Conservation (phyloP, 2,888 invertebrate species). For the Lagria hirta region DNA sequence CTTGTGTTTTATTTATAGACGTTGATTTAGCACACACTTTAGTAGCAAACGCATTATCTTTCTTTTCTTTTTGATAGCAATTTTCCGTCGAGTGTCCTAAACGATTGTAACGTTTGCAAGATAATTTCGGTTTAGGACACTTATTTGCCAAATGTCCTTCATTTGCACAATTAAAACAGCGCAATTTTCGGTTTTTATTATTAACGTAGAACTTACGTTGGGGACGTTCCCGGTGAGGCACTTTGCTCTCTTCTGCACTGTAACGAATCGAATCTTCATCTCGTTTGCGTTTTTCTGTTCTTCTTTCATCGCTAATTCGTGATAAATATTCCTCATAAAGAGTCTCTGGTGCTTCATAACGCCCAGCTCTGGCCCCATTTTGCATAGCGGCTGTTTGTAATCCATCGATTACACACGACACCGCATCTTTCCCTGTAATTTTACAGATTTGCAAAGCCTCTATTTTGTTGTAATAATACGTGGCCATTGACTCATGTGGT, state of each 20-base stretch:
- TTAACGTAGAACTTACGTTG: too few relatives aligned
- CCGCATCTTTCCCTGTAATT: slow-evolving; percentile 21
- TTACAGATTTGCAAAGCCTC: too few relatives aligned
- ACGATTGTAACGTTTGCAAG: slow-evolving; percentile 20
- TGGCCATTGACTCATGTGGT: too few relatives aligned
- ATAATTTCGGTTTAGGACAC: slow-evolving; percentile 18
- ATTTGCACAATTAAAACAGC: slow-evolving; percentile 27
- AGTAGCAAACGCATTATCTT: too few relatives aligned
- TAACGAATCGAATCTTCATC: too few relatives aligned
- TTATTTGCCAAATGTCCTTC: slow-evolving; percentile 18
- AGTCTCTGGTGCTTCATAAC: slow-evolving; percentile 13
- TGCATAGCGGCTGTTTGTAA: slow-evolving; percentile 14
- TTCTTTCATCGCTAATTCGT: too few relatives aligned
- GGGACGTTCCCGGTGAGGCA: too few relatives aligned
- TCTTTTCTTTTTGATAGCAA: too few relatives aligned
- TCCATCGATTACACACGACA: slow-evolving; percentile 27
- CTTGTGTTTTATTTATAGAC: too few relatives aligned
- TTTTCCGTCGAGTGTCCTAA: slow-evolving; percentile 17
- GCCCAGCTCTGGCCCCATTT: slow-evolving; percentile 21
- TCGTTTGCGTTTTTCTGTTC: neutral
- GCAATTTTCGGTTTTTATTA: too few relatives aligned
- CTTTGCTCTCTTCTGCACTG: neutral
- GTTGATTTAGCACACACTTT: too few relatives aligned
- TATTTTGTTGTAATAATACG: too few relatives aligned
- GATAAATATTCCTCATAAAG: slow-evolving; percentile 16